A percentile compares a stretch with the other conserved stretches of the same genome.
These are phyloP conservation scores for Busseola fusca DNA, from an alignment of 2,888 invertebrate genomes.

Conservation along the genomic window DNA sequence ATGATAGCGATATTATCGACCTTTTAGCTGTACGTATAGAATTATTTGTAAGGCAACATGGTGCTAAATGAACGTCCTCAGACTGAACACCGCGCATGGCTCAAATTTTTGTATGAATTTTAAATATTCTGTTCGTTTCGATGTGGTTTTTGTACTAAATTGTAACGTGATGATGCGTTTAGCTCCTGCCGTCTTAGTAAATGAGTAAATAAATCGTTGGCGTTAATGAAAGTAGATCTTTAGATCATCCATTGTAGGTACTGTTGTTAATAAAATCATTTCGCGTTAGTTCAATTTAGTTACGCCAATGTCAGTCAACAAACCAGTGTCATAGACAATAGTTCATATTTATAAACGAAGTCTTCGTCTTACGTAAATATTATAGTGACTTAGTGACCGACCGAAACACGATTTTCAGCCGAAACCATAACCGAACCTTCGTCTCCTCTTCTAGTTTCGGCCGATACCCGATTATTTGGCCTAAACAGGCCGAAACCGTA, in stretches of 20 bases:
- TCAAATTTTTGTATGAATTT: slow-evolving; percentile 77
- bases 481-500: not conserved
- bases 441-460: not conserved
- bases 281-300: slow-evolving; percentile 7
- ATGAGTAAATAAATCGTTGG: slow-evolving; percentile 24
- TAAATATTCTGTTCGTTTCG: slow-evolving; percentile 60
- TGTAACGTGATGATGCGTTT: slow-evolving; percentile 43
- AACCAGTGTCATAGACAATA: slow-evolving; percentile 50
- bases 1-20: slow-evolving; percentile 82
- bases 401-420: not conserved
- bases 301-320: slow-evolving; percentile 40
- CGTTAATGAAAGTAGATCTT: slow-evolving; percentile 22
- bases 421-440: not conserved
- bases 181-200: slow-evolving; percentile 34
- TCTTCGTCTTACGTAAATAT: slow-evolving; percentile 42
- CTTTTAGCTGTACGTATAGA: slow-evolving; percentile 70
- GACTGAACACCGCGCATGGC: slow-evolving; percentile 81
- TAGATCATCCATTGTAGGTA: no score
- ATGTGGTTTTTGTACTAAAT: slow-evolving; percentile 51
- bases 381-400: slow-evolving; percentile 8
- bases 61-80: slow-evolving; percentile 81
- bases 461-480: no score
- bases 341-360: slow-evolving; percentile 29
- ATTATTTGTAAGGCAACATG: slow-evolving; percentile 77
- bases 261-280: slow-evolving; percentile 16